Conservation (phyloP, 1,140 invertebrate species). For the Nilaparvata lugens region DNA sequence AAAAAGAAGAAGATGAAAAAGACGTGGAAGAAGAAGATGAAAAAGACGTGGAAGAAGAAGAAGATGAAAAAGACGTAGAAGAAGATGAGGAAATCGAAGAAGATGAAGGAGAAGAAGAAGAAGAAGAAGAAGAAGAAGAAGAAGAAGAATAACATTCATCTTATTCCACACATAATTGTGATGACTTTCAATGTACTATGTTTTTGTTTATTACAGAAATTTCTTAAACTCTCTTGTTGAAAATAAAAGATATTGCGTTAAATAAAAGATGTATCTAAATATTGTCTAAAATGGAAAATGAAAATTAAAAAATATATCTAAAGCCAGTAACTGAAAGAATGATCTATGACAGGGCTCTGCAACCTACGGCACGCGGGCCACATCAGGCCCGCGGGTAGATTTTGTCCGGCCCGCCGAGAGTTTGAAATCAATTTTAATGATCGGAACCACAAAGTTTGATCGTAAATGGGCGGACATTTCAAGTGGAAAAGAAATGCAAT, state of each 20-base stretch:
- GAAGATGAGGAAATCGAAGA: constrained; percentile 14
- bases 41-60: constrained; percentile 14
- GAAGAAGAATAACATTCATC: background rate
- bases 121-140: constrained; percentile 12
- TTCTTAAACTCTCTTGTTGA: too few relatives aligned
- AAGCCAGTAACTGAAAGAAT: too few relatives aligned
- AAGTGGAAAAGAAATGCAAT: too few relatives aligned
- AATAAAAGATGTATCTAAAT: background rate
- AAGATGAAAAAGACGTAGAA: constrained; percentile 14
- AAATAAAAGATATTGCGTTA: background rate
- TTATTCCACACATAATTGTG: background rate
- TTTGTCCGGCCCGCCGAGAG: too few relatives aligned
- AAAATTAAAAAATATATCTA: background rate
- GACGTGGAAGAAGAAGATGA: constrained; percentile 16
- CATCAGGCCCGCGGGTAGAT: too few relatives aligned
- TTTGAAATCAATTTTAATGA: too few relatives aligned
- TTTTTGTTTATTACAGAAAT: too few relatives aligned
- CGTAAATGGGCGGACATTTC: too few relatives aligned
- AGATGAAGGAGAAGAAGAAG: constrained; percentile 14
- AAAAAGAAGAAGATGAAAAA: constrained; percentile 14
- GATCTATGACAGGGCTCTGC: too few relatives aligned
- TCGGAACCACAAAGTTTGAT: too few relatives aligned
- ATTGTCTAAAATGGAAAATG: background rate
- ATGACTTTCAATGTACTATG: background rate
- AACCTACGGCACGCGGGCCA: too few relatives aligned